Conservation (phyloP, 1,140 invertebrate species). For the Drosophila elegans region DNA sequence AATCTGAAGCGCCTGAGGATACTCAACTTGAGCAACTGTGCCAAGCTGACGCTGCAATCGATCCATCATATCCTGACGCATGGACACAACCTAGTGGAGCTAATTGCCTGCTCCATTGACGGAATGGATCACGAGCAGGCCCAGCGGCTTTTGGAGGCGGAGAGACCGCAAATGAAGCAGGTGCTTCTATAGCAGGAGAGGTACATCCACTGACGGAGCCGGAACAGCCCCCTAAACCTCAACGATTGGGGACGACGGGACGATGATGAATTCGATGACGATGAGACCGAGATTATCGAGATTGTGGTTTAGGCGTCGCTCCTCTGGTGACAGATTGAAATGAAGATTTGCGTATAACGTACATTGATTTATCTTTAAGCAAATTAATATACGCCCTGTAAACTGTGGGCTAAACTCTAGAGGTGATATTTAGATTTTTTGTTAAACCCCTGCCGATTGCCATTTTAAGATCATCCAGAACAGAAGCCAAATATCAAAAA, state of each 20-base stretch:
- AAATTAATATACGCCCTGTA: slow-evolving; percentile 1
- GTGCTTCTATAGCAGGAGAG: slow-evolving; percentile 75
- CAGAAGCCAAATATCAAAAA: slow-evolving; percentile 60
- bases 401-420: slow-evolving; percentile 28
- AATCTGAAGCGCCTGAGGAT: slow-evolving; percentile 57
- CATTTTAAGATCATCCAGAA: slow-evolving; percentile 10
- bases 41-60: slow-evolving; percentile 43
- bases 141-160: slow-evolving; percentile 29
- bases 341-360: slow-evolving; percentile 35
- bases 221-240: slow-evolving; percentile 31
- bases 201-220: slow-evolving; percentile 67
- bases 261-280: slow-evolving; percentile 36
- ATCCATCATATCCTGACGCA: slow-evolving; percentile 56
- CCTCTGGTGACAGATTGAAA: slow-evolving; percentile 24
- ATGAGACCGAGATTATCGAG: slow-evolving; percentile 52
- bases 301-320: slow-evolving; percentile 37
- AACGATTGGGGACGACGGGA: slow-evolving; percentile 43
- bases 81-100: slow-evolving; percentile 49
- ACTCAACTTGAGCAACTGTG: slow-evolving; percentile 69
- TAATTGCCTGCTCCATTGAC: slow-evolving; percentile 71
- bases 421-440: slow-evolving; percentile 57
- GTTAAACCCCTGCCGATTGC: slow-evolving; percentile 15
- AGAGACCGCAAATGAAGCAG: slow-evolving; percentile 58
- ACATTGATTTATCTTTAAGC: slow-evolving; percentile 11
- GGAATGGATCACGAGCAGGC: slow-evolving; percentile 54